phyloP scores from a whole-genome alignment of 2,113 vertebrate genomes.

The Ellobius talpinus region DNA sequence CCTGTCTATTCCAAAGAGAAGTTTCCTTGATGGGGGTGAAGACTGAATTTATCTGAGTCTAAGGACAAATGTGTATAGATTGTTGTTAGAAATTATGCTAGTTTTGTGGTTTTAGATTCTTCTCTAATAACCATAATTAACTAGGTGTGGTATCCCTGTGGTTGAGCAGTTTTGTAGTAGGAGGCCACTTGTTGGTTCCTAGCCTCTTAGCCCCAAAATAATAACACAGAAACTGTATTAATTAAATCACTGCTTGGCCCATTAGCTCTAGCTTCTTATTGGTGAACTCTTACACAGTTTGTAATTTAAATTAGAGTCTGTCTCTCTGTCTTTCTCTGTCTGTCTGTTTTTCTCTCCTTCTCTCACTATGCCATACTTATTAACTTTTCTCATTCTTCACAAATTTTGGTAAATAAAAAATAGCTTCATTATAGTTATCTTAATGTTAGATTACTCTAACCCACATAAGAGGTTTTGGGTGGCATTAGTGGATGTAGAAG shows the following conservation, averaged over 20 bases:
- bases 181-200: no score
- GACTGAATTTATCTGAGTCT: background rate
- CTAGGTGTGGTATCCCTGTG: background rate
- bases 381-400: background rate
- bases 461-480: background rate
- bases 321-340: background rate
- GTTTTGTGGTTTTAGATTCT: background rate
- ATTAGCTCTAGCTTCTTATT: no score
- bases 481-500: background rate
- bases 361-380: background rate
- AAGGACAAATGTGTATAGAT: background rate
- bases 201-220: no score
- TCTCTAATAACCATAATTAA: background rate
- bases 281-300: background rate
- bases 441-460: background rate
- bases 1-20: background rate
- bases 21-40: background rate
- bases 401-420: background rate
- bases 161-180: background rate
- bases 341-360: background rate
- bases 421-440: background rate
- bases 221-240: no score
- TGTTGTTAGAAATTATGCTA: background rate
- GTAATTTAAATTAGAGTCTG: background rate
- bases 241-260: no score